Evolutionary conservation across 2,113 vertebrate genomes (phyloP), one percentile per base, ranked within the genome.

Genomic region (Clarias gariepinus): DNA sequence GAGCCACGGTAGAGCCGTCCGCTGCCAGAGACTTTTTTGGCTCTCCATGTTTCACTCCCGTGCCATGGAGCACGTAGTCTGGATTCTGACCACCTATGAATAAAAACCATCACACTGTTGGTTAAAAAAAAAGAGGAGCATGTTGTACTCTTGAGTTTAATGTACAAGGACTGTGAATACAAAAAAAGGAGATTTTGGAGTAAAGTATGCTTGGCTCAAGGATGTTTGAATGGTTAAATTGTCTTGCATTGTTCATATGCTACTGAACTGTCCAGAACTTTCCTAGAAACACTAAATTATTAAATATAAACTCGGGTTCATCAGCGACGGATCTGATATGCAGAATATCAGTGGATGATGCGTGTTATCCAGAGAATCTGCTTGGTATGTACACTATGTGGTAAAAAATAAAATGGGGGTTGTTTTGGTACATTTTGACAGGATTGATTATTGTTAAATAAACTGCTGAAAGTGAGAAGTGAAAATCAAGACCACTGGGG

Each of bases 1-100:
- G 98, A 0, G 97, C 96, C 0, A 98, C 88, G 0, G 98, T 99
- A n/a, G 97, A 95, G 85, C 96, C 97, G 86, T 96, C 96, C 6
- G 94, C 94, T 52, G 93, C 92, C 64, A 95, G 96, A 94, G 10
- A 94, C 93, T 77, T 96, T 95, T 83, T 88, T n/a, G 82, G 60
- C 47, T 90, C 90, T 23, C 87, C 87, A 0, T 95, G 95, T 87
- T 98, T 98, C 90, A 95, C 92, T 82, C 96, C 97, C 1, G 96
- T 96, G 41, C 96, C 97, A 79, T 96, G 97, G 57, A 97, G 96
- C 94, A 98, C 92, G 71, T 96, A 96, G 92, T 98, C 96, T 63
- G 94, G 96, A 92, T 97, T 98, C 94, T 98, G 96, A 84, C 95
- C 94, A 63, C 92, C 94, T 87, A 87, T 4, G 83, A 82, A 55